Base-by-base conservation (phyloP, 2,797 vertebrate species). In the Esox masquinongy region DNA sequence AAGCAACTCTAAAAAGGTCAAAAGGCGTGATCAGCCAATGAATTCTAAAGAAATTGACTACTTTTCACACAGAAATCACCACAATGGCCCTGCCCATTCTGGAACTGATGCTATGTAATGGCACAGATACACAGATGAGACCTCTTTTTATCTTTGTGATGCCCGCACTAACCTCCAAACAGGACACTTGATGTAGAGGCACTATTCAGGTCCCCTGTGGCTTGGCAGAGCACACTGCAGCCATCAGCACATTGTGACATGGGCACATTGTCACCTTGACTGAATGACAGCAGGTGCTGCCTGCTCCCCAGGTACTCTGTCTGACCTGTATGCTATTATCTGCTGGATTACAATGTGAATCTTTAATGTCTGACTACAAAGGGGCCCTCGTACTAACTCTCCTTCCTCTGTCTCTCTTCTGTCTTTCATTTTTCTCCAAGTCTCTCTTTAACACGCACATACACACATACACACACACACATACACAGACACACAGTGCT, bases 261-360 rank as follows among this genome's bases (percentile, higher is more conserved):
- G 24, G 51, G 77, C 76, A 73, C 80, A 79, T 89, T 88, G 86
- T 91, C 90, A 90, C 88, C 89, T 88, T 89, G 77, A 89, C 83
- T 90, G 85, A 91, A 84, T 83, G 88, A 85, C 86, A 80, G 86
- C 86, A 88, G 84, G 85, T 87, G 87, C 83, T 73, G 22, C 61
- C 80, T 83, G 82, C 79, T 80, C 78, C 82, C 74, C 69, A 53
- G 71, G 53, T 79, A 72, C 77, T 29, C 61, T 34, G 64, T 74
- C 79, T 72, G 82, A 91, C 87, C 89, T 83, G 82, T 74, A 75
- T 85, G 88, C 79, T 84, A 84, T 89, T 90, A 91, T 87, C 80
- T 80, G 79, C 87, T 74, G 82, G 88, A 87, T 87, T 81, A 89
- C 85, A 87, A 89, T 83, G 84, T 77, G 75, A 81, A 79, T 78